These are phyloP conservation scores for Creontiades dilutus DNA, from an alignment of 2,888 invertebrate genomes.

Conservation along the genomic window DNA sequence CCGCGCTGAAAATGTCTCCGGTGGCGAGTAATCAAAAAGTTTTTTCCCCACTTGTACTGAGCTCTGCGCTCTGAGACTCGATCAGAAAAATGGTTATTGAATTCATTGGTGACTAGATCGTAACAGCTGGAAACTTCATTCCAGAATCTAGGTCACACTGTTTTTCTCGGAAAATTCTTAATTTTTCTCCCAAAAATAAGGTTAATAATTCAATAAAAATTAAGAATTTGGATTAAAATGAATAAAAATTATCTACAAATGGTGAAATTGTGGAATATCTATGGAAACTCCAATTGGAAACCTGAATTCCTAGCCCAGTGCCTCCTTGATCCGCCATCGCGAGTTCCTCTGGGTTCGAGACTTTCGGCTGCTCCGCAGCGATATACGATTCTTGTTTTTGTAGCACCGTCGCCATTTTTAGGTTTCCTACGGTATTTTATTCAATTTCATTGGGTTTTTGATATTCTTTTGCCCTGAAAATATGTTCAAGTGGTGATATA, in stretches of 20 bases:
- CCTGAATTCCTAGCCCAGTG: neutral
- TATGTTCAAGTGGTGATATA: neutral
- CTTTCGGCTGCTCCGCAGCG: conserved; percentile 63
- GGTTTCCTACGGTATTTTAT: conserved; percentile 46
- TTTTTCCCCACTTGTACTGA: neutral
- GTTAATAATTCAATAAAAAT: neutral
- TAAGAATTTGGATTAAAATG: neutral
- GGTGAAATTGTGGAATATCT: neutral
- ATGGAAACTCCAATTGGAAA: neutral
- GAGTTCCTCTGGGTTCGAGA: conserved; percentile 66
- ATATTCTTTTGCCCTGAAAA: neutral
- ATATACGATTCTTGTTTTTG: conserved; percentile 67
- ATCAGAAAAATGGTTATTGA: conserved; percentile 60
- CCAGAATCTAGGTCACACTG: conserved; percentile 13
- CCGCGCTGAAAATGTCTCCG: conserved; percentile 2
- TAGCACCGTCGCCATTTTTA: conserved; percentile 65
- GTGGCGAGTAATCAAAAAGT: conserved; percentile 3
- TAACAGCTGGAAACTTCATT: conserved; percentile 39
- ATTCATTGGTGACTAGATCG: conserved; percentile 66
- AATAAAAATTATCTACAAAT: neutral
- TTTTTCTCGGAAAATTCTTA: neutral
- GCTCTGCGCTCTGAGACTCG: neutral
- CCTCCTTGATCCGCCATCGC: conserved; percentile 60
- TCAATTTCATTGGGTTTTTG: conserved; percentile 21
- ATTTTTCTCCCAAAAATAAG: neutral